Percentiles rank a stretch among this genome's conserved stretches.
Conservation (phyloP, 1,140 invertebrate genomes). For the Calliphora vicina region DNA sequence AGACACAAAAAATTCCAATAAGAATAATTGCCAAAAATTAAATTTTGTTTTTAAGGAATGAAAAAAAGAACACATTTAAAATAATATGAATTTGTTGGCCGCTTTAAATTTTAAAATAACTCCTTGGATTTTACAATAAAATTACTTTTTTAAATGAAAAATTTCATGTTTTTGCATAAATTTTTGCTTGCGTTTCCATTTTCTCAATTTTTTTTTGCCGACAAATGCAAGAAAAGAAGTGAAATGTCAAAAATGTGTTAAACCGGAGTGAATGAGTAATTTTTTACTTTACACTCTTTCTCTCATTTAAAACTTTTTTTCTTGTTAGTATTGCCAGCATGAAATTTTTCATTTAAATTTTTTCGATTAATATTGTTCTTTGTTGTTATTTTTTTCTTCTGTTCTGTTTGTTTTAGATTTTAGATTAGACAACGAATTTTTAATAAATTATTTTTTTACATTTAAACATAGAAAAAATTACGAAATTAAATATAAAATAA, state of each 20-base stretch:
- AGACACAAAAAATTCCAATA: not conserved
- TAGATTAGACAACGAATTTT: conserved; percentile 35
- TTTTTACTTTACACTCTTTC: not conserved
- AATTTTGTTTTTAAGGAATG: not conserved
- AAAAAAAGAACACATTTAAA: no score
- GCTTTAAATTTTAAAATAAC: not conserved
- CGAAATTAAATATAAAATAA: not conserved
- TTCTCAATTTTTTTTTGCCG: not conserved
- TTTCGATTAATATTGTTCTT: not conserved
- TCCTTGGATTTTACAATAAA: not conserved
- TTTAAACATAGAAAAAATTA: conserved; percentile 4
- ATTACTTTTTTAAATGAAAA: not conserved
- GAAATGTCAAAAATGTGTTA: conserved; percentile 6
- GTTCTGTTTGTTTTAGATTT: conserved; percentile 10
- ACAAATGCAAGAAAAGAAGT: not conserved
- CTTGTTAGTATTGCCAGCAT: not conserved
- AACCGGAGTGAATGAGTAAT: not conserved
- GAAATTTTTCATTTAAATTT: conserved; percentile 4
- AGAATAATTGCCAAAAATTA: not conserved
- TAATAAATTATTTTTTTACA: conserved; percentile 19
- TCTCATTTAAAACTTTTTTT: not conserved
- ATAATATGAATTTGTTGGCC: not conserved
- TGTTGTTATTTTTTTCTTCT: not conserved
- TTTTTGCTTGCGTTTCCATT: not conserved
- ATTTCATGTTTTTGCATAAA: not conserved